A percentile compares a stretch with the other conserved stretches of the same genome.
These are phyloP conservation scores for Eupleurogrammus muticus DNA, from an alignment of 2,797 vertebrate species.

Conservation along the genomic window DNA sequence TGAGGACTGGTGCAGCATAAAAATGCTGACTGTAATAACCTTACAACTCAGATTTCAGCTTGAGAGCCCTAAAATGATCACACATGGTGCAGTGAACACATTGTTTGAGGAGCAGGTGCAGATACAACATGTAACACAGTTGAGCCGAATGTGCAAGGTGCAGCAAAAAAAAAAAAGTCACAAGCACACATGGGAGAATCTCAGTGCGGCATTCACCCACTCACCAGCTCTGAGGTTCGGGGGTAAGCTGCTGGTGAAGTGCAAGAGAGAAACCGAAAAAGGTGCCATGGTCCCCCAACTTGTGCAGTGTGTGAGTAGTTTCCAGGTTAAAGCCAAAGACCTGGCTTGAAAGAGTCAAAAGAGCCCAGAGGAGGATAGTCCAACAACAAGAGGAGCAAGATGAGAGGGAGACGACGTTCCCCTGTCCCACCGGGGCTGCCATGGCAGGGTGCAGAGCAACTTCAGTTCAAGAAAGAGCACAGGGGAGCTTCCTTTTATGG, in stretches of 20 bases:
- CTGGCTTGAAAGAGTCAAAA: slow-evolving; percentile 59
- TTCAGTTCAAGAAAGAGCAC: slow-evolving; percentile 53
- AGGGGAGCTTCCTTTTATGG: slow-evolving; percentile 52
- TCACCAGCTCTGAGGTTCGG: slow-evolving; percentile 91
- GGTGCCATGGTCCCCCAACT: slow-evolving; percentile 89
- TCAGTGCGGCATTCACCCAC: slow-evolving; percentile 66
- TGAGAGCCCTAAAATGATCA: not conserved
- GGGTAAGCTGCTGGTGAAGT: slow-evolving; percentile 90
- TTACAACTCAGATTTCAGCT: not conserved
- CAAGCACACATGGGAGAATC: slow-evolving; percentile 41
- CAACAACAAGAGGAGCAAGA: slow-evolving; percentile 46
- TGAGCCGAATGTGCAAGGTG: not conserved
- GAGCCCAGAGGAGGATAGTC: slow-evolving; percentile 67
- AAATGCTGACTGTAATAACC: slow-evolving; percentile 30
- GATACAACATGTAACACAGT: not conserved
- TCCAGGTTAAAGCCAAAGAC: slow-evolving; percentile 91
- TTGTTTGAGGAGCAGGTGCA: slow-evolving; percentile 23
- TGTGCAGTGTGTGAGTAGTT: slow-evolving; percentile 86
- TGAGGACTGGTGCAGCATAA: slow-evolving; percentile 21
- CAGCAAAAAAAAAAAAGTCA: slow-evolving; percentile 17
- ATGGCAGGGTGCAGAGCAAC: slow-evolving; percentile 68
- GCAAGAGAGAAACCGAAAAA: slow-evolving; percentile 95
- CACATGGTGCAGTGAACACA: not conserved
- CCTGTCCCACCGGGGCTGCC: slow-evolving; percentile 66
- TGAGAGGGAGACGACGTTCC: slow-evolving; percentile 47